Evolutionary conservation across 2,797 vertebrate genomes (phyloP), one percentile per base, ranked within the genome.

Genomic region (Okamejei kenojei): DNA sequence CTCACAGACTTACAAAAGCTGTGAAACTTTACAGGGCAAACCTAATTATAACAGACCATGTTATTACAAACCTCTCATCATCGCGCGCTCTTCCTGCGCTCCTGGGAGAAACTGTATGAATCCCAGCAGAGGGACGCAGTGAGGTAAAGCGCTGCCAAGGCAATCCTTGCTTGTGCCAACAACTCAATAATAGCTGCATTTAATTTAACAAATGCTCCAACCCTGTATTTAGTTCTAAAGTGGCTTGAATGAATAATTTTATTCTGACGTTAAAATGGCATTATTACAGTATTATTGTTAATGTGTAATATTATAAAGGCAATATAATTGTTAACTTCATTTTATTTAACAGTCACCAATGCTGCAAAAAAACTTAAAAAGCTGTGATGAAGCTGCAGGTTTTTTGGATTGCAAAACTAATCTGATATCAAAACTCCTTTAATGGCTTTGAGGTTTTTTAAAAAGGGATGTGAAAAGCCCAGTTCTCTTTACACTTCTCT

Each of bases 21-120:
- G 90, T 91, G 90, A 91, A 68, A 91, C 90, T 74, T 91, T 91
- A 91, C 90, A 91, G 21, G 26, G 90, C 35, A 92, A 54, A 92
- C 90, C 90, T 92, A 92, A 92, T 76, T 92, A 92, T 92, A 92
- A 92, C 90, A 92, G 76, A 76, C 71, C 38, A 26, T 76, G 71
- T 92, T 92, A 74, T 92, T 76, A 76, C 68, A 92, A 92, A 73
- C 68, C 68, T 91, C 68, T 76, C 90, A 76, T 38, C 73, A 76
- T 76, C 11, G n/a, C 38, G 7, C 73, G 58, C 38, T 73, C 7
- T 76, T 76, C 73, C 21, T 54, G 68, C 9, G 90, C 35, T 92
- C 23, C 7, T 54, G 68, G 71, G 90, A 74, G 90, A 92, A 13
- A 23, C 35, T 74, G 84, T 63, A 35, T 32, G 8, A 88, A 13